phyloP scores from a whole-genome alignment of 2,888 invertebrate genomes.

The Papilio demoleus region DNA sequence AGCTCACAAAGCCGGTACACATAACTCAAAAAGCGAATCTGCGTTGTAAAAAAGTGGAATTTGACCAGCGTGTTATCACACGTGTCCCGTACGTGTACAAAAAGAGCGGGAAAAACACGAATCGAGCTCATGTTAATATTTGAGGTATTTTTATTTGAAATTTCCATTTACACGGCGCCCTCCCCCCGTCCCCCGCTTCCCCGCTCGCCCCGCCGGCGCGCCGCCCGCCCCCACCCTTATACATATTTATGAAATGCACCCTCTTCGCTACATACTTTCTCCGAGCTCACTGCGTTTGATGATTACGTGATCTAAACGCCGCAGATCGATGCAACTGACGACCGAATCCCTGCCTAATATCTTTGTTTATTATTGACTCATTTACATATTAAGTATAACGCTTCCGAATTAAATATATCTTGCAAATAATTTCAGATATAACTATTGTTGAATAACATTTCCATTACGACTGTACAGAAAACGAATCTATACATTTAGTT shows the following conservation, averaged over 20 bases:
- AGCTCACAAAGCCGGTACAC: slow-evolving; percentile 25
- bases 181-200: slow-evolving; percentile 42
- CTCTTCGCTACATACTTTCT: slow-evolving; percentile 75
- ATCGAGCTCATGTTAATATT: slow-evolving; percentile 82
- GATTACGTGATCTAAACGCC: slow-evolving; percentile 36
- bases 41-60: slow-evolving; percentile 54
- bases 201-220: slow-evolving; percentile 42
- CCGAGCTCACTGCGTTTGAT: slow-evolving; percentile 51
- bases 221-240: slow-evolving; percentile 65
- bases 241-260: slow-evolving; percentile 87
- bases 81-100: slow-evolving; percentile 61
- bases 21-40: slow-evolving; percentile 47
- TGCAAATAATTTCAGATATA: neutral
- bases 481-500: too few relatives aligned
- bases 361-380: slow-evolving; percentile 1
- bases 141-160: slow-evolving; percentile 84
- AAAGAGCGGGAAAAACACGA: slow-evolving; percentile 76
- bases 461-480: neutral
- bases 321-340: slow-evolving; percentile 39
- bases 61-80: slow-evolving; percentile 69
- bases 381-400: neutral
- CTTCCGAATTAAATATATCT: neutral
- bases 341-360: slow-evolving; percentile 23
- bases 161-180: slow-evolving; percentile 80
- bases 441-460: neutral